Evolutionary conservation across 2,888 invertebrate genomes (phyloP).

Genomic region (Ormia ochracea): DNA sequence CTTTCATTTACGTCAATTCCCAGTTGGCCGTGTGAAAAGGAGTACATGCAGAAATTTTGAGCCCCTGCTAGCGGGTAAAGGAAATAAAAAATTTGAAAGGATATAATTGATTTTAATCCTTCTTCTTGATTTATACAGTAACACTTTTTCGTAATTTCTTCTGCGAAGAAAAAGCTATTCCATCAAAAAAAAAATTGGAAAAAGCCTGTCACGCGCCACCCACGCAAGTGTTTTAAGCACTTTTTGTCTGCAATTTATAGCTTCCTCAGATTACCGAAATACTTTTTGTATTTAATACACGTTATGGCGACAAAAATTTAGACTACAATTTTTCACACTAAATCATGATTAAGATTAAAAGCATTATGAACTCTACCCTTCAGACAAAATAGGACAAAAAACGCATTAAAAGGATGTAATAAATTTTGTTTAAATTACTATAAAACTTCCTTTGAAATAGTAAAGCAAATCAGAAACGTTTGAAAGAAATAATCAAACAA

Average conservation of each 20-base stretch:
- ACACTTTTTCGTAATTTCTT: no score
- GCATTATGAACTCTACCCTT: not conserved
- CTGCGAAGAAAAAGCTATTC: no score
- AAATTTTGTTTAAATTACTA: constrained; percentile 63
- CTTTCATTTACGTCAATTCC: no score
- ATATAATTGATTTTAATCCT: no score
- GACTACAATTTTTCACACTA: not conserved
- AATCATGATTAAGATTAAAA: constrained; percentile 27
- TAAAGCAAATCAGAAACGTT: constrained; percentile 18
- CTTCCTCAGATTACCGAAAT: not conserved
- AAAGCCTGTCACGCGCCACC: not conserved
- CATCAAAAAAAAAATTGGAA: no score
- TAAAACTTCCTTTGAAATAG: constrained; percentile 43
- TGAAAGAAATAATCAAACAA: constrained; percentile 41
- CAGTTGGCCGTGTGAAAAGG: no score
- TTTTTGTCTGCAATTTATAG: not conserved
- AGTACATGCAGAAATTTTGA: no score
- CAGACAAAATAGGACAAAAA: not conserved
- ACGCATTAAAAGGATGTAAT: constrained; percentile 63
- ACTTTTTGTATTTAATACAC: not conserved
- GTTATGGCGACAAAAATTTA: not conserved
- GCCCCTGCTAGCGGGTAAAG: no score
- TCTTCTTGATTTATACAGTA: no score
- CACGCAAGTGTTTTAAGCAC: not conserved
- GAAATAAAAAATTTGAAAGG: no score